These are phyloP conservation scores for Gymnocheta viridis DNA, from an alignment of 2,888 invertebrate species.

Conservation along the genomic window DNA sequence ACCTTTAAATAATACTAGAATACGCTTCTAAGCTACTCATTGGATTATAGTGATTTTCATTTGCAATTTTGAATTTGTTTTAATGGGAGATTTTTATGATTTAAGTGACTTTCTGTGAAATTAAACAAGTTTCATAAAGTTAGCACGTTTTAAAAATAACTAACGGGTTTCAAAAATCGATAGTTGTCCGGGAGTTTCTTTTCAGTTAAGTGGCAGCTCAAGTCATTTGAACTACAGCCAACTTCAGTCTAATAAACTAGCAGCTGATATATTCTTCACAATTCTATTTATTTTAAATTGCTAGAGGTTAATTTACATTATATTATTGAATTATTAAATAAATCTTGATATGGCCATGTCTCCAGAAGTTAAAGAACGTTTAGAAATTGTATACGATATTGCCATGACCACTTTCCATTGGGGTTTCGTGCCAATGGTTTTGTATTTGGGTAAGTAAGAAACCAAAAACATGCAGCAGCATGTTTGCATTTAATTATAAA, in stretches of 20 bases:
- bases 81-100: too few relatives aligned
- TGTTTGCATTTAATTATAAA: too few relatives aligned
- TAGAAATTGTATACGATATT: slow-evolving; percentile 84
- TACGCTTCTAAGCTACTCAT: too few relatives aligned
- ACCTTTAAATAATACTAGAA: too few relatives aligned
- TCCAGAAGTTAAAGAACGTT: slow-evolving; percentile 85
- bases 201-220: not conserved
- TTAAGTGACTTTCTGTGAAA: too few relatives aligned
- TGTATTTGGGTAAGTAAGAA: slow-evolving; percentile 84
- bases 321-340: not conserved
- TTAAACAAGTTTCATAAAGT: too few relatives aligned
- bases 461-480: not conserved
- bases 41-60: too few relatives aligned
- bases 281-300: not conserved
- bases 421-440: slow-evolving; percentile 87
- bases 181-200: not conserved
- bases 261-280: slow-evolving; percentile 18
- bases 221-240: slow-evolving; percentile 4
- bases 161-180: too few relatives aligned
- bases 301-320: not conserved
- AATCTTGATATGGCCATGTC: slow-evolving; percentile 78
- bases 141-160: too few relatives aligned
- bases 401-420: slow-evolving; percentile 86
- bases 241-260: slow-evolving; percentile 33
- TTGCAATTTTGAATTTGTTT: too few relatives aligned